Base-by-base conservation (phyloP, 1,140 invertebrate genomes). In the Megalonaias nervosa region DNA sequence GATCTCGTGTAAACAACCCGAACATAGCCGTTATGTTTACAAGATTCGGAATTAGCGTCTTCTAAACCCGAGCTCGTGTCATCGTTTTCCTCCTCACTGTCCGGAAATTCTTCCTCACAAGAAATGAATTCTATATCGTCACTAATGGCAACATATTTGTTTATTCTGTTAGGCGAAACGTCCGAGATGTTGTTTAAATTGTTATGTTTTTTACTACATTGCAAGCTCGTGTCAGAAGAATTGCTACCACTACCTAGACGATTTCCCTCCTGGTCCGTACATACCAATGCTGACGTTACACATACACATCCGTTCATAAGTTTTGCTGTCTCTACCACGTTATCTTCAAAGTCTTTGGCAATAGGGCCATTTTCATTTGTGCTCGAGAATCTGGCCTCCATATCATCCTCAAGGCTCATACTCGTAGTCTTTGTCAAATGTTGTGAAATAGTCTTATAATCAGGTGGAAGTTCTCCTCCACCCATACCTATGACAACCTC, bases 401-500 rank as follows among this genome's bases (percentile, higher is more conserved):
- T 48, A 48, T 48, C 38, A 9, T 48, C 38, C 38, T 48, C 38
- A 5, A 9, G 38, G 11, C 38, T 6, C 38, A 48, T 6, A 6
- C 38, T 48, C 9, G 11, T 48, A 11, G 38, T 48, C 38, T 6
- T 48, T 6, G 11, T 48, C 38, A 48, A 48, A 48, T 48, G 38
- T 48, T 48, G 38, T 9, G 38, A 48, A 48, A 48, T 48, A 48
- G 38, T 48, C 38, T 11, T 71, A 19, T 64, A 62, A 23, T 73
- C 64, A 55, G 73, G 74, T 19, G 76, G 71, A 56, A 70, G 76
- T 23, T 71, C 71, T 11, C 66, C 70, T 60, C 73, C 76, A 58
- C 70, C 71, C 70, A 78, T 78, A 19, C 70, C 70, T 16, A 73
- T 60, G 15, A 78, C 76, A 64, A 72, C 64, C 69, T 78, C 76